Conservation (phyloP, 2,113 vertebrate species). For the Sciurus niger region DNA sequence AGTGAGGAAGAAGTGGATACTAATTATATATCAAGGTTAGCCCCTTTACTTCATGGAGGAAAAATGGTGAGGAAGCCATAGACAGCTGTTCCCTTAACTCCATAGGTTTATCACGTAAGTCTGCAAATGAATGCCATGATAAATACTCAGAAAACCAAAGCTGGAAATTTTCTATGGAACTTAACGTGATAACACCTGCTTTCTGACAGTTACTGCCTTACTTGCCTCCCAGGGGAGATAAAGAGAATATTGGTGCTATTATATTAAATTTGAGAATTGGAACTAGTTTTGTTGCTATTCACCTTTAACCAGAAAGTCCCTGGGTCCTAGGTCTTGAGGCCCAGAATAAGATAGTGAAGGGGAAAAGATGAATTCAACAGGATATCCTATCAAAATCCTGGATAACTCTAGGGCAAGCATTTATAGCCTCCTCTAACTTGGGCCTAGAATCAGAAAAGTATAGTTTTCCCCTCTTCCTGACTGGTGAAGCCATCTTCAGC, state of each 20-base stretch:
- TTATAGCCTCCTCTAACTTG: slow-evolving; percentile 76
- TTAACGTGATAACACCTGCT: background rate
- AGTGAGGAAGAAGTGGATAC: slow-evolving; percentile 1
- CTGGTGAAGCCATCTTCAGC: slow-evolving; percentile 55
- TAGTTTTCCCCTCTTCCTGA: slow-evolving; percentile 73
- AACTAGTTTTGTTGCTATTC: slow-evolving; percentile 43
- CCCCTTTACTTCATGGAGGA: background rate
- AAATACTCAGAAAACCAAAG: slow-evolving; percentile 67
- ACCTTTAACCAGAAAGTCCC: slow-evolving; percentile 54
- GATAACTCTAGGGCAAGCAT: slow-evolving; percentile 57
- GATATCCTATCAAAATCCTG: slow-evolving; percentile 57
- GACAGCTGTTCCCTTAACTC: background rate
- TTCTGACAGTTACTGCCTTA: slow-evolving; percentile 64
- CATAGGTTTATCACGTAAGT: background rate
- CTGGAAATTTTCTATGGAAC: slow-evolving; percentile 54
- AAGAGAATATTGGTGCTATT: slow-evolving; percentile 47
- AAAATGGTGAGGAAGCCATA: slow-evolving; percentile 55
- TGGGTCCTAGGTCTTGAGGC: slow-evolving; percentile 38
- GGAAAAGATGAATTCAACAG: slow-evolving; percentile 16
- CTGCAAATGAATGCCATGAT: slow-evolving; percentile 29
- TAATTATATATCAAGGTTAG: slow-evolving; percentile 21
- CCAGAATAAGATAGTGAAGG: slow-evolving; percentile 49
- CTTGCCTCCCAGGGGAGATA: slow-evolving; percentile 39
- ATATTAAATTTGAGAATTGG: slow-evolving; percentile 53
- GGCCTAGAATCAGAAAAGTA: slow-evolving; percentile 78